Conservation (phyloP, 2,113 vertebrate species). For the Chauna torquata region DNA sequence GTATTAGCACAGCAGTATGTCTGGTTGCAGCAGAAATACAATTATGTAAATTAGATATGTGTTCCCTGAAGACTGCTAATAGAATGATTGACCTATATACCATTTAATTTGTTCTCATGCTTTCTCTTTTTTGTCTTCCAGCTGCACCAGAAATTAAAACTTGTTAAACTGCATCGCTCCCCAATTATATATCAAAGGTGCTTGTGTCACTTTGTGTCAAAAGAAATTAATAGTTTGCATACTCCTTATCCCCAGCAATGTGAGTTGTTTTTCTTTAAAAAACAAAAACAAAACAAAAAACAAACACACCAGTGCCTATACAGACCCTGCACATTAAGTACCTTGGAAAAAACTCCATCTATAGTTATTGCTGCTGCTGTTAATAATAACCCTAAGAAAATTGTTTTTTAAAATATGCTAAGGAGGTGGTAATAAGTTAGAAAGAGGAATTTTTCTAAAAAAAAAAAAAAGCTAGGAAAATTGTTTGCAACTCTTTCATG, state of each 20-base stretch:
- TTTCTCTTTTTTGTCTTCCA: constrained; percentile 73
- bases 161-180: constrained; percentile 61
- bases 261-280: background rate
- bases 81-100: constrained; percentile 81
- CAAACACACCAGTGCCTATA: background rate
- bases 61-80: constrained; percentile 76
- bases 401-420: background rate
- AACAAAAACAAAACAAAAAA: background rate
- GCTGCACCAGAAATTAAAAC: constrained; percentile 74
- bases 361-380: background rate
- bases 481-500: background rate
- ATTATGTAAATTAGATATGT: constrained; percentile 76
- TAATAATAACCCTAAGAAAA: background rate
- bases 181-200: constrained; percentile 70
- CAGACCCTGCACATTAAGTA: background rate
- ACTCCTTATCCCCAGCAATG: background rate
- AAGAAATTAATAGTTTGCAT: constrained; percentile 50
- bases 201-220: constrained; percentile 53
- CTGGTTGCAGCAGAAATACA: constrained; percentile 75
- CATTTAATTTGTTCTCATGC: constrained; percentile 71
- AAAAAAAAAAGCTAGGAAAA: background rate
- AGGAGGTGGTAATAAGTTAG: background rate
- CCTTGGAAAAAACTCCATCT: background rate
- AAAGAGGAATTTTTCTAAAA: background rate
- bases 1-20: constrained; percentile 66